These are phyloP conservation scores for Temnothorax nylanderi DNA, from an alignment of 1,140 invertebrate species.

Conservation along the genomic window DNA sequence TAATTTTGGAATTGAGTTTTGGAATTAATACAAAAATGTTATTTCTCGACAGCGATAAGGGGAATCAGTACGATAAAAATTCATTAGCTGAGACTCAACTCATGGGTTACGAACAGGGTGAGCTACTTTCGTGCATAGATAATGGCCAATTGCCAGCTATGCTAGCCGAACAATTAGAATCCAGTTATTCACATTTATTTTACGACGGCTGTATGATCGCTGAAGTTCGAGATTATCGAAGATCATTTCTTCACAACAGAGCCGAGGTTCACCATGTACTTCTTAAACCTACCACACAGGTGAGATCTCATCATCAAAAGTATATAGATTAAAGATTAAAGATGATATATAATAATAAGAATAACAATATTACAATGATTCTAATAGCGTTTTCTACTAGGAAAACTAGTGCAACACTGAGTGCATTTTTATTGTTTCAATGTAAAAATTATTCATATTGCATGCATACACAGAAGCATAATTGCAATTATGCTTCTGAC, in stretches of 20 bases:
- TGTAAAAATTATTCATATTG: no score
- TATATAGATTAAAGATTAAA: not conserved
- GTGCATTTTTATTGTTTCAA: no score
- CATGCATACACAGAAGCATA: not conserved
- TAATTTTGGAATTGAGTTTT: not conserved
- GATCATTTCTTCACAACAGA: conserved; percentile 89
- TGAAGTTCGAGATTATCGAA: conserved; percentile 95
- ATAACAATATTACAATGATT: not conserved
- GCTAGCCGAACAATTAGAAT: conserved; percentile 93
- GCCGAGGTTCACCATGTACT: conserved; percentile 93
- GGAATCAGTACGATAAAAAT: conserved; percentile 85
- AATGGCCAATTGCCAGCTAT: conserved; percentile 95
- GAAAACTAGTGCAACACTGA: no score
- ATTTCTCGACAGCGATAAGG: conserved; percentile 78
- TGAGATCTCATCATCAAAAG: conserved; percentile 77
- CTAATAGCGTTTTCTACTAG: no score
- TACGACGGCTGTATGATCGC: conserved; percentile 96
- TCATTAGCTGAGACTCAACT: conserved; percentile 90
- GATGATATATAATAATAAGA: not conserved
- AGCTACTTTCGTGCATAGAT: conserved; percentile 92
- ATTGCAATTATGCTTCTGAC: not conserved
- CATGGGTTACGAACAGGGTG: conserved; percentile 92
- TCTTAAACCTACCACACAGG: conserved; percentile 94
- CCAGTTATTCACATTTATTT: conserved; percentile 93
- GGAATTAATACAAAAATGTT: conserved; percentile 54